Evolutionary conservation across 2,888 invertebrate species (phyloP).

Genomic region (Lepidochrysops patricia): DNA sequence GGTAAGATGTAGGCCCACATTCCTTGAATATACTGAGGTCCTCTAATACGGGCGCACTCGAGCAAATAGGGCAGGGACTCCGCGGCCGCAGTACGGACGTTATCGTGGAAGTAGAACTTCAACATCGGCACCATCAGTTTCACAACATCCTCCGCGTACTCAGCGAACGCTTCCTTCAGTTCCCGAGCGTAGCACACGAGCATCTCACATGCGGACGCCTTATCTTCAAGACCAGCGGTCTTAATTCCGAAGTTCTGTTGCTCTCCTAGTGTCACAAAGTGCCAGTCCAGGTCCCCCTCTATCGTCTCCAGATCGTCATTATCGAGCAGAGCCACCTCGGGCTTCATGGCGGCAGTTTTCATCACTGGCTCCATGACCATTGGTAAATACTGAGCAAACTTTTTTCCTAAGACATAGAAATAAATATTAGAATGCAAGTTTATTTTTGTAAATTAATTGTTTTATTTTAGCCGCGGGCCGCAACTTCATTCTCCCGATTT

Average conservation of each 20-base stretch:
- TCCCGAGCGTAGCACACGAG: conserved; percentile 95
- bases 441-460: too few species aligned
- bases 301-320: conserved; percentile 89
- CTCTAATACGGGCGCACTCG: conserved; percentile 89
- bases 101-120: conserved; percentile 95
- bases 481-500: too few species aligned
- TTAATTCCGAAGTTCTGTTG: conserved; percentile 96
- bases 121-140: conserved; percentile 90
- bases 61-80: conserved; percentile 91
- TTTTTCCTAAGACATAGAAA: conserved; percentile 71
- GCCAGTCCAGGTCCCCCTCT: conserved; percentile 93
- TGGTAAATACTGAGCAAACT: conserved; percentile 93
- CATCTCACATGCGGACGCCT: conserved; percentile 97
- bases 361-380: conserved; percentile 97
- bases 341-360: conserved; percentile 92
- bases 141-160: conserved; percentile 79
- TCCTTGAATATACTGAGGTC: conserved; percentile 76
- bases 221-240: conserved; percentile 94
- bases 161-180: conserved; percentile 84
- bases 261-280: conserved; percentile 93
- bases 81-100: conserved; percentile 93
- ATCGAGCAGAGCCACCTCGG: conserved; percentile 92
- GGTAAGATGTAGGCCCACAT: conserved; percentile 95
- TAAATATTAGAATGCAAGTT: not conserved
- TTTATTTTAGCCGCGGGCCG: too few species aligned